Conservation (phyloP, 1,140 invertebrate genomes). For the Drosophila tani region DNA sequence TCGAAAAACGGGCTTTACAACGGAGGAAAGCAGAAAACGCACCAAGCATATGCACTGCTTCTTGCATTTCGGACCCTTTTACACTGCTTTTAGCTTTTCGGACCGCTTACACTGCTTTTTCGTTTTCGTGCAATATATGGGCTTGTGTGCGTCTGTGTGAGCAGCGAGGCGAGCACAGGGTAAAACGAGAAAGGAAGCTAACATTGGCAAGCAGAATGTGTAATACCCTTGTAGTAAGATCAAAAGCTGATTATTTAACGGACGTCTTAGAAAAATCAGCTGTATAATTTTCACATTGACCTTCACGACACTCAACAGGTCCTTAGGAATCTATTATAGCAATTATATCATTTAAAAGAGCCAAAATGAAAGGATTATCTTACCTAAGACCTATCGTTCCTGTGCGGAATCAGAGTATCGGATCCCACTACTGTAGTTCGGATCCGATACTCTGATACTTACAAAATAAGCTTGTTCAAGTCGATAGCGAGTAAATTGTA, state of each 20-base stretch:
- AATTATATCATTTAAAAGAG: neutral
- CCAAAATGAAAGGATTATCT: no score
- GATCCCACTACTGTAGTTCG: neutral
- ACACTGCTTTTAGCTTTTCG: slow-evolving; percentile 16
- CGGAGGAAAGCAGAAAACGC: neutral
- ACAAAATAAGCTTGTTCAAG: neutral
- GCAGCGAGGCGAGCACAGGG: slow-evolving; percentile 17
- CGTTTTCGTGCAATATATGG: slow-evolving; percentile 9
- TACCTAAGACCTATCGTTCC: neutral
- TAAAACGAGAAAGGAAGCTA: slow-evolving; percentile 15
- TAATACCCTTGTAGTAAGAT: neutral
- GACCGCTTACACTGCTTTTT: slow-evolving; percentile 12
- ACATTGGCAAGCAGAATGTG: neutral
- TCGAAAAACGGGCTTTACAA: slow-evolving; percentile 16
- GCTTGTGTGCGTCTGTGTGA: neutral
- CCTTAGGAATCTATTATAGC: neutral
- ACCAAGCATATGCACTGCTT: slow-evolving; percentile 25
- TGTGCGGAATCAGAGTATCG: no score
- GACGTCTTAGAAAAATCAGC: no score
- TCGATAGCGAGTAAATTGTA: neutral
- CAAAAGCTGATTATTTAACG: neutral
- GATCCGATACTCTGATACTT: neutral
- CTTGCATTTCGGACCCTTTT: slow-evolving; percentile 13
- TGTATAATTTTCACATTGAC: neutral
- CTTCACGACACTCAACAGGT: neutral